These are phyloP conservation scores for Rhabdomys pumilio DNA, from an alignment of 2,797 vertebrate genomes.

Conservation along the genomic window DNA sequence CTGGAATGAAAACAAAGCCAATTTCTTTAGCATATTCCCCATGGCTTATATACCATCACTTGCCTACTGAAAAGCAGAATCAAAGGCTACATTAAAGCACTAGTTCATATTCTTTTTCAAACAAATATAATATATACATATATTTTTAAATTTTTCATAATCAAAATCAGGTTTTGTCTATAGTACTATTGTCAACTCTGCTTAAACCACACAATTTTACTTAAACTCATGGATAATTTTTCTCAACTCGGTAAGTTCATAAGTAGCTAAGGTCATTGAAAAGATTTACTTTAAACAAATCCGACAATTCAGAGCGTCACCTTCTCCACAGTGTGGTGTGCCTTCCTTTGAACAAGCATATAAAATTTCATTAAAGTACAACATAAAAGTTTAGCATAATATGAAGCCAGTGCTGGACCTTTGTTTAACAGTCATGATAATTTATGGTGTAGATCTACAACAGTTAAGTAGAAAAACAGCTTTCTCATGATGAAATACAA, in stretches of 20 bases:
- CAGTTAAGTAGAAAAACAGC: slow-evolving; percentile 83
- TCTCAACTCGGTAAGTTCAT: slow-evolving; percentile 76
- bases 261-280: slow-evolving; percentile 77
- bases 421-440: slow-evolving; percentile 85
- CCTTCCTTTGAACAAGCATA: slow-evolving; percentile 82
- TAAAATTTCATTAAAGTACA: slow-evolving; percentile 83
- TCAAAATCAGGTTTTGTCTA: slow-evolving; percentile 78
- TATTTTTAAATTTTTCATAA: slow-evolving; percentile 70
- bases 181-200: slow-evolving; percentile 68
- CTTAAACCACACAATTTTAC: slow-evolving; percentile 74
- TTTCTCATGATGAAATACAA: slow-evolving; percentile 83
- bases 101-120: slow-evolving; percentile 77
- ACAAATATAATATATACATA: slow-evolving; percentile 77
- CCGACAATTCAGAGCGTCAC: slow-evolving; percentile 61
- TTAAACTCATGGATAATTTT: slow-evolving; percentile 66
- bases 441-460: slow-evolving; percentile 83
- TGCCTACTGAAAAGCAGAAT: slow-evolving; percentile 78
- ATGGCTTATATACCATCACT: slow-evolving; percentile 69
- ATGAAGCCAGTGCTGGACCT: slow-evolving; percentile 80
- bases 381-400: slow-evolving; percentile 86
- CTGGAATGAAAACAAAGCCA: slow-evolving; percentile 70
- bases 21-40: slow-evolving; percentile 81
- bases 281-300: slow-evolving; percentile 82
- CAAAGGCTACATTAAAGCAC: slow-evolving; percentile 80
- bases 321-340: slow-evolving; percentile 27